Conservation (phyloP, 64 coral and sea anemone genomes). For the Catalaphyllia jardinei region DNA sequence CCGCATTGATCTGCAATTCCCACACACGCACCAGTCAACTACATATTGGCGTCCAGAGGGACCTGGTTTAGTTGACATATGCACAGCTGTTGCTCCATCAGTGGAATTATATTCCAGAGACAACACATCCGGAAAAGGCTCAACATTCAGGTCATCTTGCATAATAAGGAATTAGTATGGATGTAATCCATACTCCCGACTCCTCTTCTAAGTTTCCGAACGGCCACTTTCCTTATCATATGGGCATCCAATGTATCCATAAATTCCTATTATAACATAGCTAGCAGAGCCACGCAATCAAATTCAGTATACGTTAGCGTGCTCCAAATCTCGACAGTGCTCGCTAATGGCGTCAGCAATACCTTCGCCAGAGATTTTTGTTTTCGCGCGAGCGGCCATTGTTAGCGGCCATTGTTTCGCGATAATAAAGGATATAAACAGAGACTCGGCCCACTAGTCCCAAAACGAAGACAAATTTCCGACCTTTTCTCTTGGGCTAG, state of each 20-base stretch:
- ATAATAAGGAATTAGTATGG: conserved; percentile 18
- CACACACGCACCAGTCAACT: conserved; percentile 17
- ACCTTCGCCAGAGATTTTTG: no score
- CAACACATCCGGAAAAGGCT: not conserved
- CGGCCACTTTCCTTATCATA: conserved; percentile 23
- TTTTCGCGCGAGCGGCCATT: no score
- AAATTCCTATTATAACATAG: conserved; percentile 55
- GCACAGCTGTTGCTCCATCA: not conserved
- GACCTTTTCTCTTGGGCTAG: no score
- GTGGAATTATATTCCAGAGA: not conserved
- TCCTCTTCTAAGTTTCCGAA: conserved; percentile 4
- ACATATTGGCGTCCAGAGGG: not conserved
- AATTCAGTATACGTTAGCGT: no score
- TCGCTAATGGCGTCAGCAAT: no score
- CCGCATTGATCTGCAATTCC: not conserved
- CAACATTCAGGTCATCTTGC: no score
- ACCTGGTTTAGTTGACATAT: not conserved
- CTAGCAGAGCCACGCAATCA: no score
- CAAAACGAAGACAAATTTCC: no score
- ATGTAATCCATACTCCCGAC: conserved; percentile 50
- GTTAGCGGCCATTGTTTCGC: no score
- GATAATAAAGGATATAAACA: no score
- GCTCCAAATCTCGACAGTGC: no score
- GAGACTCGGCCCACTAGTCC: no score
- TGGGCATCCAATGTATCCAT: conserved; percentile 36